Conservation (phyloP, 2,888 invertebrate genomes). For the Macaria liturata region DNA sequence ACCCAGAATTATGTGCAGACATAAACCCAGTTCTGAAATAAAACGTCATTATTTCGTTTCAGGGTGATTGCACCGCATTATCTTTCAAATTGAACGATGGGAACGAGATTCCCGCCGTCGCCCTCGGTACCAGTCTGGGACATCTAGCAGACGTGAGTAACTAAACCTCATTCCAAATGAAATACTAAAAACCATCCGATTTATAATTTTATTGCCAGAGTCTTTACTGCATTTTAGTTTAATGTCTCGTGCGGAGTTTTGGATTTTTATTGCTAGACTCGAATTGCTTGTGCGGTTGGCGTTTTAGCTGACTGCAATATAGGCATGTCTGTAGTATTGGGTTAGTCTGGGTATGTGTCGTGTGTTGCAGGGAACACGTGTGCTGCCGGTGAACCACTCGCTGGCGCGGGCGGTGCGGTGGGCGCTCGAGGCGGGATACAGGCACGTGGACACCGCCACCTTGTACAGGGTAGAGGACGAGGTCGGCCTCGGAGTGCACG, state of each 20-base stretch:
- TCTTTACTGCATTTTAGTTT: conserved; percentile 9
- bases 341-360: background rate
- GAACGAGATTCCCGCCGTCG: conserved; percentile 62
- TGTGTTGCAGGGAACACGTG: conserved; percentile 61
- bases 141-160: conserved; percentile 66
- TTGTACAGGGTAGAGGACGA: conserved; percentile 89
- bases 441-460: conserved; percentile 92
- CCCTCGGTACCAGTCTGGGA: conserved; percentile 70
- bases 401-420: conserved; percentile 86
- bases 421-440: conserved; percentile 90
- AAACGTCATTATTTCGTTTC: conserved; percentile 24
- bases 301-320: background rate
- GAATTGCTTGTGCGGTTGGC: background rate
- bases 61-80: conserved; percentile 37
- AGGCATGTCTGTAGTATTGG: too few species aligned
- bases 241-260: conserved; percentile 1
- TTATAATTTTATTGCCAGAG: conserved; percentile 10
- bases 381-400: conserved; percentile 65
- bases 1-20: background rate
- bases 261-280: conserved; percentile 4
- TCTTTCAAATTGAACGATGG: conserved; percentile 62
- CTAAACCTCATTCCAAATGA: conserved; percentile 3
- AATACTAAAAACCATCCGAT: conserved; percentile 8
- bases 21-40: conserved; percentile 3
- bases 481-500: conserved; percentile 88